Base-by-base conservation (phyloP, 2,113 vertebrate species). In the Tetrax tetrax region DNA sequence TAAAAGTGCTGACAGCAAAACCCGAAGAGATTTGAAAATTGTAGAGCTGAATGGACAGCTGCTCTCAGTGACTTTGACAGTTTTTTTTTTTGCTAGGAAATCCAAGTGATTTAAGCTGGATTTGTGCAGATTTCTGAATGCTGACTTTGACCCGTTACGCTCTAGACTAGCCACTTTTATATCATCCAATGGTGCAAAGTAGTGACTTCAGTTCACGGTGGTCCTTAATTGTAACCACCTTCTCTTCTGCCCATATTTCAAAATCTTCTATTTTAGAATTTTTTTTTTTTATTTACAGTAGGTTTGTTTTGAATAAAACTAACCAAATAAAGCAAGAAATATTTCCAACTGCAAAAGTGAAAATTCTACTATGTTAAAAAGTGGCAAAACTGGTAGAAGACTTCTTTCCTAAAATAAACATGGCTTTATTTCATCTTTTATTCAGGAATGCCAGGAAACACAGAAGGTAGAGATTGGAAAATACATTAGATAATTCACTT, bases 391-490 rank as follows among this genome's bases (percentile, higher is more conserved):
- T 50, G 41, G 54, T 87, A 90, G 89, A 79, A 92, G 47, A 64
- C 16, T 43, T 38, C 38, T 72, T 85, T 75, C 61, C 65, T 85
- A 69, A 94, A 87, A 92, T 92, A 92, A 63, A 60, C 1, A 7
- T 68, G 47, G 35, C 63, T 85, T 85, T 93, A 83, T 87, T 87
- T 96, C 22, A 47, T 94, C 79, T 91, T 95, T 89, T 90, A 72
- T 83, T 89, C 77, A 87, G 53, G 83, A 95, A 82, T 56, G 80
- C 72, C 81, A 81, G 87, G 48, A 95, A 97, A 94, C 87, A 82
- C 74, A 95, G 84, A 88, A 95, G 63, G 89, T 80, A 86, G 54
- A 95, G 81, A 91, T 95, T 95, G 95, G 82, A 95, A 97, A 96
- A 94, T 61, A 37, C 63, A 88, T 95, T 95, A 69, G 93, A 97